A percentile compares a stretch with the other conserved stretches of the same genome.
Evolutionary conservation across 2,797 vertebrate species (phyloP).

Genomic region (Brachyalestes nurse): DNA sequence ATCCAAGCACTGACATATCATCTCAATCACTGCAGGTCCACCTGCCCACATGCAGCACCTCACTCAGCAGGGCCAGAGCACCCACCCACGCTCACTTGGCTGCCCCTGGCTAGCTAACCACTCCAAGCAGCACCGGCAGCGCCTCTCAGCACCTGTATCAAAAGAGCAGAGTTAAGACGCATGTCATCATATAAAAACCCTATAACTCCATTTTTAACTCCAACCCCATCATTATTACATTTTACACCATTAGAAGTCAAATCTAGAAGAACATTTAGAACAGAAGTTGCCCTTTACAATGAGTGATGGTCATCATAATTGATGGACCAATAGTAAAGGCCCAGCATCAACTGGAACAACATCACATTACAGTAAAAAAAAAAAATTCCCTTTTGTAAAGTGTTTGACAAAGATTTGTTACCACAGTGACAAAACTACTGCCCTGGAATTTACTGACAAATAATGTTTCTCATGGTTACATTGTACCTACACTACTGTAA

Average conservation of each 20-base stretch:
- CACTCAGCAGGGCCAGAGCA: conserved; percentile 1
- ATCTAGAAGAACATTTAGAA: too few relatives aligned
- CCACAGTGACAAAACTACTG: too few relatives aligned
- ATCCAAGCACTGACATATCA: conserved; percentile 14
- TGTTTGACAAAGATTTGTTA: too few relatives aligned
- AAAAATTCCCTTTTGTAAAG: too few relatives aligned
- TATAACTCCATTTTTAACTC: neutral
- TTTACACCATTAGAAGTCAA: neutral
- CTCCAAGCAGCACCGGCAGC: neutral
- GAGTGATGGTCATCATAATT: too few relatives aligned
- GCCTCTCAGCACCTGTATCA: neutral
- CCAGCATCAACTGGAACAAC: too few relatives aligned
- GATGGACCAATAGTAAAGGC: too few relatives aligned
- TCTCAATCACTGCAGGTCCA: conserved; percentile 8
- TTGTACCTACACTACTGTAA: neutral
- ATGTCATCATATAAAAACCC: neutral
- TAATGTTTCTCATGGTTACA: neutral
- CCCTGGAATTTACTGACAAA: neutral
- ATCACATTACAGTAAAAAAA: too few relatives aligned
- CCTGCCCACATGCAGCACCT: conserved; percentile 12
- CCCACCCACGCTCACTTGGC: neutral
- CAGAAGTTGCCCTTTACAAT: too few relatives aligned
- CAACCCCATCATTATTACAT: neutral
- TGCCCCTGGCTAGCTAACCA: neutral
- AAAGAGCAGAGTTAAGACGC: neutral